These are phyloP conservation scores for Xylocopa sonorina DNA, from an alignment of 1,140 invertebrate genomes.

Conservation along the genomic window DNA sequence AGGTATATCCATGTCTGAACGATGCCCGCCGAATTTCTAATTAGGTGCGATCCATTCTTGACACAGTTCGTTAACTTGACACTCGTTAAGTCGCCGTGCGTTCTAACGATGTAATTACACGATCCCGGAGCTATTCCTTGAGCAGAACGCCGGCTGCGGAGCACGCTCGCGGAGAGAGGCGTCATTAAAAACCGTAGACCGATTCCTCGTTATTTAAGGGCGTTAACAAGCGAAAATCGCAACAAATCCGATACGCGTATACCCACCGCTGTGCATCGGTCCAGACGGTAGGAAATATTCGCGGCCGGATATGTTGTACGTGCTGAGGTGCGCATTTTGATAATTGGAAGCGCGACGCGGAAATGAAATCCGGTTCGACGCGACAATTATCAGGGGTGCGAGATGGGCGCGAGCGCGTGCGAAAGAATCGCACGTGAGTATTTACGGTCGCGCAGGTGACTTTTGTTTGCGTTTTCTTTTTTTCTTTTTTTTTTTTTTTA, in stretches of 20 bases:
- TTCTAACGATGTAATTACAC: conserved; percentile 48
- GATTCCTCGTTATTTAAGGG: conserved; percentile 27
- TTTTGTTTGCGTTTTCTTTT: neutral
- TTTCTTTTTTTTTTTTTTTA: neutral
- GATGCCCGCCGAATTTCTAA: conserved; percentile 1
- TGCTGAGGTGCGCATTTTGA: neutral
- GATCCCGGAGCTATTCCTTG: conserved; percentile 24
- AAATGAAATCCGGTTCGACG: neutral
- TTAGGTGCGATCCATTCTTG: conserved; percentile 15
- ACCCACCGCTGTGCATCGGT: no score
- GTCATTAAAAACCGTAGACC: conserved; percentile 28
- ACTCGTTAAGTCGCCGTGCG: conserved; percentile 27
- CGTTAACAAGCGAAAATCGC: conserved; percentile 35
- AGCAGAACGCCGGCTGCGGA: neutral
- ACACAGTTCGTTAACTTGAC: conserved; percentile 29
- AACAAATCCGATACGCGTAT: neutral
- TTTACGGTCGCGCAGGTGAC: neutral
- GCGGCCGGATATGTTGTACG: neutral
- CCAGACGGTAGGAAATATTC: neutral
- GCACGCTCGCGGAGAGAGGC: neutral
- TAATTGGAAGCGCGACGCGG: conserved; percentile 17
- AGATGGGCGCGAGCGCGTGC: no score
- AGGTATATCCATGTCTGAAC: neutral
- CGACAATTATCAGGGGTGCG: neutral
- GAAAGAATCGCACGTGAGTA: neutral